Base-by-base conservation (phyloP, 2,797 vertebrate genomes). In the Periparus ater region DNA sequence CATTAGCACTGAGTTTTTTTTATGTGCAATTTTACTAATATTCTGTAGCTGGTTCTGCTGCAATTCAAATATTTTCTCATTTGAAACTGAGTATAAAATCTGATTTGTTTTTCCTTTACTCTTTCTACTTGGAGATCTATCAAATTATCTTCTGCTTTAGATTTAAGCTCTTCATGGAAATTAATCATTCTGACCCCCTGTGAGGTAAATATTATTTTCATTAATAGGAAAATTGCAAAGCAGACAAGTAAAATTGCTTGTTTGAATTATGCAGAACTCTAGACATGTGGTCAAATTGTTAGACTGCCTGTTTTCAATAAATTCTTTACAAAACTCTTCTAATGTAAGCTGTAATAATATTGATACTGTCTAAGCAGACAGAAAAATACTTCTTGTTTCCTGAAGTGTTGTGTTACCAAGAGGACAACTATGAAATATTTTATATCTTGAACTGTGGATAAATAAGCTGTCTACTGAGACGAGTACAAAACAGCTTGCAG, bases 131-230 rank as follows among this genome's bases (percentile, higher is more conserved):
- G 53, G 96, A 95, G 71, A 82, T 87, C 40, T 79, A 30, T 92
- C 53, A 82, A 67, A 79, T 93, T 91, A 79, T 32, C 16, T 27
- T 86, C 74, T 89, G 78, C n/a, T 94, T 87, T 74, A 78, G 47
- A 80, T 89, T 88, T 66, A 85, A 9, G 36, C 71, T 92, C 70
- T 89, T 94, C 29, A 61, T 91, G 76, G 53, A 84, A 84, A 86
- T 88, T 91, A 96, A 79, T 94, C 1, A 20, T 88, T 94, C 61
- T 92, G 85, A 92, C 73, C 87, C 76, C 45, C 89, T 77, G 72
- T 94, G 82, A 91, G 80, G 73, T 89, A 96, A 94, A 97, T 91
- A 94, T 44, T 95, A 68, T 89, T 94, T 93, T 97, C 77, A 84
- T 92, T 93, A 96, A 92, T 81, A 76, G 82, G 70, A 76, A 95